Evolutionary conservation across 2,113 vertebrate genomes (phyloP), one percentile per base, ranked within the genome.

Genomic region (Myrmecophaga tridactyla): DNA sequence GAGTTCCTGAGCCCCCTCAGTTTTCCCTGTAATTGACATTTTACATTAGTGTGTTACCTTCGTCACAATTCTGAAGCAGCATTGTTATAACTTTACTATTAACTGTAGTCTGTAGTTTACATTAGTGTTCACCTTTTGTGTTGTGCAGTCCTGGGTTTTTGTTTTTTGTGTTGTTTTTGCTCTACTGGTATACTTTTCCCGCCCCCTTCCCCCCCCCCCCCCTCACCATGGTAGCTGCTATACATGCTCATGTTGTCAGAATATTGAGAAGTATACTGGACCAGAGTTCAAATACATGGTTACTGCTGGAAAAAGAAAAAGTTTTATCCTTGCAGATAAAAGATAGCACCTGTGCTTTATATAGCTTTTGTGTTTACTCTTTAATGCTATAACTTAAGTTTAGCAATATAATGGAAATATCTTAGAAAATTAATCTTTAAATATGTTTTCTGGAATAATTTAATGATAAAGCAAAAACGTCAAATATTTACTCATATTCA

Each of bases 381-480:
- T 95, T 91, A 65, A 62, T 84, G 27, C 27, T 94, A 0, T 93
- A 89, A 41, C 36, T 90, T 93, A 94, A 94, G 73, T 87, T 94
- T 95, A 88, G 20, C 34, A 94, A 2, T 69, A 78, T 88, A 81
- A n/a, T 75, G 41, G 39, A 72, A 94, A 63, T 89, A 92, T 36
- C 48, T 23, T 85, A 94, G 69, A 78, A 93, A 82, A 83, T 90
- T 78, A 85, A 88, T 83, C 17, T 95, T 92, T 81, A 86, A 73
- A 2, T 67, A 6, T 62, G 14, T 53, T 53, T 23, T 87, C 41
- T 60, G 41, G 20, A 70, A 70, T 34, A 23, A 39, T 70, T 86
- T 77, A 51, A 76, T 76, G 43, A 73, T 86, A 73, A 87, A 43
- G 18, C 53, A 73, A 27, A 75, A 82, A 58, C 6, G 25, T 84